Evolutionary conservation across 92 coral and sea anemone genomes (phyloP).

Genomic region (Meandrina meandrites): DNA sequence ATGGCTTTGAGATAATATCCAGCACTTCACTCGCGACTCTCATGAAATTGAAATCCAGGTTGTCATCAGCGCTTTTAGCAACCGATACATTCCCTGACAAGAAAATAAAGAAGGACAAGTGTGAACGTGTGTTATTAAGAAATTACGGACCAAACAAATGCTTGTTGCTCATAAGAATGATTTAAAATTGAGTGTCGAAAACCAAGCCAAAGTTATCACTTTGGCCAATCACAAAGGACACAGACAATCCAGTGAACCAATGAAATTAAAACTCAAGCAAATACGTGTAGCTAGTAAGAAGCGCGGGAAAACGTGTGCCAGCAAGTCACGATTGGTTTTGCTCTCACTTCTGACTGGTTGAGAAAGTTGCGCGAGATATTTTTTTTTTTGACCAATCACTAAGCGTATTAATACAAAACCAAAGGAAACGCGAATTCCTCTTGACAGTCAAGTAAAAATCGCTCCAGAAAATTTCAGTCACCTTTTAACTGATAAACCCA

Average conservation of each 20-base stretch:
- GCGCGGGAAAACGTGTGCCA: too few relatives aligned
- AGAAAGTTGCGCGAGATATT: too few relatives aligned
- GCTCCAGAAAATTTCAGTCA: neutral
- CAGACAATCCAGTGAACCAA: too few relatives aligned
- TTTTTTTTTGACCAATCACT: too few relatives aligned
- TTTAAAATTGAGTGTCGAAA: too few relatives aligned
- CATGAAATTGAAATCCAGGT: conserved; percentile 72
- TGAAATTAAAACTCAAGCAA: too few relatives aligned
- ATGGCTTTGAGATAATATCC: conserved; percentile 71
- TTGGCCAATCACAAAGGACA: too few relatives aligned
- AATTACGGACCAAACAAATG: neutral
- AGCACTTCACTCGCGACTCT: conserved; percentile 71
- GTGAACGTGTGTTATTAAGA: neutral
- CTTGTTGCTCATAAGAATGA: neutral
- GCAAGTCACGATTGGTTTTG: too few relatives aligned
- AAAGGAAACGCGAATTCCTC: neutral
- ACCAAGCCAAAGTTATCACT: too few relatives aligned
- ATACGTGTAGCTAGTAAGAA: too few relatives aligned
- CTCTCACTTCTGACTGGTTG: too few relatives aligned
- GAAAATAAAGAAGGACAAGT: neutral
- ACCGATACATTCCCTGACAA: conserved; percentile 61
- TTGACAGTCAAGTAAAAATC: neutral
- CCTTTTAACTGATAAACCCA: conserved; percentile 91
- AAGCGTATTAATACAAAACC: neutral
- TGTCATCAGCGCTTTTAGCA: conserved; percentile 68